Percentiles rank a stretch among this genome's conserved stretches.
Conservation (phyloP, 1,140 invertebrate species). For the Drosophila pandora region DNA sequence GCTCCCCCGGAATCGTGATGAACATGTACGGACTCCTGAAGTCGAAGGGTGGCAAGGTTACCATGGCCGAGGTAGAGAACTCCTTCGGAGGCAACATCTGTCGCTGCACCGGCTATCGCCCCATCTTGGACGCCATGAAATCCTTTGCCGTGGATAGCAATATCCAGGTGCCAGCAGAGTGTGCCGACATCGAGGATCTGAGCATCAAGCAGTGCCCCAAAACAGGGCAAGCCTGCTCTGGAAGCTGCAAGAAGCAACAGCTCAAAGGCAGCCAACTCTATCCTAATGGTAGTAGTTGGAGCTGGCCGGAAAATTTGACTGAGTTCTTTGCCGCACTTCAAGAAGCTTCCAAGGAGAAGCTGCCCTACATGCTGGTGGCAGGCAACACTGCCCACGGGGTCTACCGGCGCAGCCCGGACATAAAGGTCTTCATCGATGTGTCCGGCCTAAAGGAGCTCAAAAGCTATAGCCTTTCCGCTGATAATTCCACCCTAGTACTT, state of each 20-base stretch:
- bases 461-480: constrained; percentile 43
- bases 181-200: constrained; percentile 75
- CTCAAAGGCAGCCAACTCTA: constrained; percentile 54
- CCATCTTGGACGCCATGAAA: constrained; percentile 93
- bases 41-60: constrained; percentile 85
- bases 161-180: constrained; percentile 85
- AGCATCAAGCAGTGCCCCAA: constrained; percentile 62
- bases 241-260: constrained; percentile 58
- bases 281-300: constrained; percentile 69
- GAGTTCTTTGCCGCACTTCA: constrained; percentile 86
- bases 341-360: constrained; percentile 79
- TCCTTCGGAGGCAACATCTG: constrained; percentile 93
- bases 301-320: constrained; percentile 82
- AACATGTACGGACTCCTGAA: constrained; percentile 89
- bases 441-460: constrained; percentile 88
- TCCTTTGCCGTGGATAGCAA: constrained; percentile 88
- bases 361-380: constrained; percentile 85
- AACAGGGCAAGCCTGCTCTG: constrained; percentile 60
- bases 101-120: constrained; percentile 93
- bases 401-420: constrained; percentile 84
- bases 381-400: constrained; percentile 87
- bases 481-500: constrained; percentile 84
- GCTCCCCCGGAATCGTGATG: constrained; percentile 94
- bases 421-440: constrained; percentile 89
- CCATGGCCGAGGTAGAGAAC: constrained; percentile 90